These are phyloP conservation scores for Furcula furcula DNA, from an alignment of 2,888 invertebrate genomes.

Conservation along the genomic window DNA sequence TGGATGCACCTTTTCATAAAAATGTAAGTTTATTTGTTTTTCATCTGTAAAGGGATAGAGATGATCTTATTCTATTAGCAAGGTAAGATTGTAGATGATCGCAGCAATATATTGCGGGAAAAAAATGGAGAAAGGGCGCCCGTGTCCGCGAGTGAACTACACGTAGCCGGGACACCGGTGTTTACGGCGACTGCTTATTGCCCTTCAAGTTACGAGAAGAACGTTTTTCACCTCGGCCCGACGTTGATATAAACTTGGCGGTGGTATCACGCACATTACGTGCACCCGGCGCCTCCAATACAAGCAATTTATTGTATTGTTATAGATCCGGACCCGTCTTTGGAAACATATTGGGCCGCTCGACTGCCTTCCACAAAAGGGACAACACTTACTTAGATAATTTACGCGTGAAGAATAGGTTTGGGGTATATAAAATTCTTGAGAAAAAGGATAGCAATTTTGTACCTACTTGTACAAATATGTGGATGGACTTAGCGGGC, in stretches of 20 bases:
- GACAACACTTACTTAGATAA: constrained; percentile 26
- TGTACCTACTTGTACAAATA: too few relatives aligned
- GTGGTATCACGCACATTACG: constrained; percentile 59
- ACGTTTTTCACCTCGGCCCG: constrained; percentile 56
- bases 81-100: background rate
- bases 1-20: background rate
- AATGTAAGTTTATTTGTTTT: background rate
- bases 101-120: background rate
- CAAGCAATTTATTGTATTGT: constrained; percentile 71
- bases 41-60: background rate
- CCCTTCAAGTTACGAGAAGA: constrained; percentile 48
- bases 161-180: constrained; percentile 26
- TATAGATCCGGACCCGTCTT: constrained; percentile 58
- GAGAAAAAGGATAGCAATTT: background rate
- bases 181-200: constrained; percentile 51
- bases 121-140: background rate
- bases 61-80: background rate
- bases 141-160: background rate
- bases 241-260: constrained; percentile 58
- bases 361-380: constrained; percentile 36
- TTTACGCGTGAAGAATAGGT: constrained; percentile 1
- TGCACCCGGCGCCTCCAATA: constrained; percentile 58
- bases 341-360: constrained; percentile 48
- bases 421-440: background rate
- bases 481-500: too few relatives aligned